A percentile compares a stretch with the other conserved stretches of the same genome.
Evolutionary conservation across 92 coral and sea anemone genomes (phyloP).

Genomic region (Pocillopora meandrina): DNA sequence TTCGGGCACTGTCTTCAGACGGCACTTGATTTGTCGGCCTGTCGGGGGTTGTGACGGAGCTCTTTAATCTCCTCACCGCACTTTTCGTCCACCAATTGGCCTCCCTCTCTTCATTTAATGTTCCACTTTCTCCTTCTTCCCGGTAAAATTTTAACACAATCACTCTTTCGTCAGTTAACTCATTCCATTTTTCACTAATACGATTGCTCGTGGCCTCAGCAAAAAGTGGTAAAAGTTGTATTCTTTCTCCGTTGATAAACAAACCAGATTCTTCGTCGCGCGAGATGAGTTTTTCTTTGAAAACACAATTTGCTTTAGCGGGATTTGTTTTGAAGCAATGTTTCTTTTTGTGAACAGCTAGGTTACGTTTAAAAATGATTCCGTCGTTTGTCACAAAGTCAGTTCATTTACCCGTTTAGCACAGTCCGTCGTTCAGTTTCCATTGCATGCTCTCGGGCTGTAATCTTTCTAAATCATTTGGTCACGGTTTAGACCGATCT

Average conservation of each 20-base stretch:
- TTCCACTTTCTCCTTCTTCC: background rate
- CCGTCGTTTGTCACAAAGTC: background rate
- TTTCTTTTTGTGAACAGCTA: background rate
- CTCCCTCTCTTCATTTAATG: background rate
- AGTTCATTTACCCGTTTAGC: background rate
- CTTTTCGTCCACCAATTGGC: background rate
- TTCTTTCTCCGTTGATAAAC: constrained; percentile 5
- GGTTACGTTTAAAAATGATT: background rate
- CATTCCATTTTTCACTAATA: no score
- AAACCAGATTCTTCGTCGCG: background rate
- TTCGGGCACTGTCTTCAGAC: background rate
- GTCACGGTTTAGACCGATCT: background rate
- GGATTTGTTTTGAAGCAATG: background rate
- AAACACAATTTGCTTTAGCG: background rate
- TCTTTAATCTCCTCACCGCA: background rate
- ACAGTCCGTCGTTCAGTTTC: background rate
- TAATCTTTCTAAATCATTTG: no score
- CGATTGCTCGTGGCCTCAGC: background rate
- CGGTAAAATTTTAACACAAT: constrained; percentile 1
- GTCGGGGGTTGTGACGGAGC: background rate
- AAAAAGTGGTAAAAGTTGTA: background rate
- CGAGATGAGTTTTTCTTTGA: no score
- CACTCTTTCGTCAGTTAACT: constrained; percentile 2
- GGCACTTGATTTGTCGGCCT: background rate
- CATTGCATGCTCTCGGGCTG: background rate